phyloP scores from a whole-genome alignment of 2,888 invertebrate genomes.

The Dyspetes luteomarginatus region DNA sequence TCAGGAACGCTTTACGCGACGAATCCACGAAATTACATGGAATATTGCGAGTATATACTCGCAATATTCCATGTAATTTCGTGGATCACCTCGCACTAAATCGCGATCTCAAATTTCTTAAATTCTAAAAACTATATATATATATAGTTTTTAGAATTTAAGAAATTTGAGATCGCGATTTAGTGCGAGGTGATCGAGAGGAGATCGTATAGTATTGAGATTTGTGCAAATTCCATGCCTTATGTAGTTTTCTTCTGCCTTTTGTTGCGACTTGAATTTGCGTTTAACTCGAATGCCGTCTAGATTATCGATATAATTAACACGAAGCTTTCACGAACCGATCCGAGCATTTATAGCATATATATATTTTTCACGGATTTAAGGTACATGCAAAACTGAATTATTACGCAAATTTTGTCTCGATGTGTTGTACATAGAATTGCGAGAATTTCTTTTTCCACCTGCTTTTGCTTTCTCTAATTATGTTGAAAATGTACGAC shows the following conservation, averaged over 20 bases:
- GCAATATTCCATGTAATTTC: background rate
- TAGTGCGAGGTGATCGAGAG: background rate
- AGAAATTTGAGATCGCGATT: conserved; percentile 3
- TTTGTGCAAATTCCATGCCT: conserved; percentile 21
- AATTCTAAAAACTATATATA: background rate
- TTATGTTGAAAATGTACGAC: conserved; percentile 44
- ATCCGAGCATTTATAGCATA: background rate
- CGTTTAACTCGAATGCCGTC: background rate
- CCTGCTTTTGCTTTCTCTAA: conserved; percentile 54
- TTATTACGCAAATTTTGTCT: background rate
- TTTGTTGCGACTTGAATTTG: conserved; percentile 5
- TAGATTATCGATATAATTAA: conserved; percentile 25
- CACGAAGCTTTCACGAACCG: background rate
- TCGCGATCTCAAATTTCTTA: conserved; percentile 4
- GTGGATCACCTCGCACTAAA: background rate
- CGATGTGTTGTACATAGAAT: conserved; percentile 2
- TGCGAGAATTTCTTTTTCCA: conserved; percentile 8
- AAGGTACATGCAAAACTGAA: background rate
- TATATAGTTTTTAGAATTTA: background rate
- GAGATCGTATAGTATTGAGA: background rate
- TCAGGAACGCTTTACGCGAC: too few species aligned
- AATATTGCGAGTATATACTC: background rate
- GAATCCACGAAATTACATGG: background rate
- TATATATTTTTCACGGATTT: background rate
- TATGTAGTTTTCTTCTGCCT: background rate